Percentiles rank a stretch among this genome's conserved stretches.
phyloP scores from a whole-genome alignment of 1,140 invertebrate species.

The Hydropsyche tenuis region DNA sequence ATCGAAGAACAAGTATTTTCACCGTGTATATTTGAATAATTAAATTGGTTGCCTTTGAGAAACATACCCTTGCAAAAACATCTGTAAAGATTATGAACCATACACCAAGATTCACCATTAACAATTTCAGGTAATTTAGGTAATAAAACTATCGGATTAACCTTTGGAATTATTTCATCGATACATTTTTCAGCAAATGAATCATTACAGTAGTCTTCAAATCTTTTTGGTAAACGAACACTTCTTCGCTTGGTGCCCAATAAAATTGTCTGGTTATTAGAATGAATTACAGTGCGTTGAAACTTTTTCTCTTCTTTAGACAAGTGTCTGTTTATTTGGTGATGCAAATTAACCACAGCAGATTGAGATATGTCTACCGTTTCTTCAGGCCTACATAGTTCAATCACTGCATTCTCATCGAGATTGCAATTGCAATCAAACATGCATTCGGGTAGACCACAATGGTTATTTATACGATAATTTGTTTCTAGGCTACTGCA shows the following conservation, averaged over 20 bases:
- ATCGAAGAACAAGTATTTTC: not conserved
- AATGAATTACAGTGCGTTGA: constrained; percentile 57
- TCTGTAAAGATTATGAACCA: constrained; percentile 31
- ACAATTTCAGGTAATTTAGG: constrained; percentile 17
- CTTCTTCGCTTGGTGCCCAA: constrained; percentile 54
- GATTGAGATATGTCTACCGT: constrained; percentile 50
- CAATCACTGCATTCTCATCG: constrained; percentile 40
- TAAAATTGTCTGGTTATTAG: constrained; percentile 56
- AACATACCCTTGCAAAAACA: constrained; percentile 22
- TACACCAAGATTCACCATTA: constrained; percentile 21
- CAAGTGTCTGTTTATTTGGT: constrained; percentile 56
- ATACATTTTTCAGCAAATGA: constrained; percentile 26
- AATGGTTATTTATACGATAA: constrained; percentile 54
- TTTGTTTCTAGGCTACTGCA: constrained; percentile 56
- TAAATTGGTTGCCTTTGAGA: not conserved
- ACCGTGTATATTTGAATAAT: not conserved
- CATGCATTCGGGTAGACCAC: constrained; percentile 58
- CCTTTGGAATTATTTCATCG: not conserved
- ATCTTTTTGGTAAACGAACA: constrained; percentile 54
- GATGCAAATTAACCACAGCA: constrained; percentile 54
- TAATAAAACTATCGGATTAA: not conserved
- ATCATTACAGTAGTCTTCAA: constrained; percentile 52
- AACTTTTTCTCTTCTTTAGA: constrained; percentile 58
- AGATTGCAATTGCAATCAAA: constrained; percentile 57
- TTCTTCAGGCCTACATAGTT: constrained; percentile 40